A percentile compares a stretch with the other conserved stretches of the same genome.
Conservation (phyloP, 2,797 vertebrate genomes). For the Myripristis murdjan region DNA sequence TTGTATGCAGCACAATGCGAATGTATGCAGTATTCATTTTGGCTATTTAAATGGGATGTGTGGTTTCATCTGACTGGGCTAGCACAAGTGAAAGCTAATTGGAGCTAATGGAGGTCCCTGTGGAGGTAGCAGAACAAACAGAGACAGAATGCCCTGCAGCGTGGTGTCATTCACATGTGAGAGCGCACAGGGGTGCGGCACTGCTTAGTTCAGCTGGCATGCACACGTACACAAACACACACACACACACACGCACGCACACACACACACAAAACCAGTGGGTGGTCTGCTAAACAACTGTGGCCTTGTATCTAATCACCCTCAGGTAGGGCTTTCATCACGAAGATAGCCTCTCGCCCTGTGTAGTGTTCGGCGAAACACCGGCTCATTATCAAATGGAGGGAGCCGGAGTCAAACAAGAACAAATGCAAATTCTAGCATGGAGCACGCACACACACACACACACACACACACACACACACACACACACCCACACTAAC, state of each 20-base stretch:
- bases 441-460: neutral
- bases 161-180: conserved; percentile 81
- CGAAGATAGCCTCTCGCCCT: conserved; percentile 60
- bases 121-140: conserved; percentile 83
- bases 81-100: conserved; percentile 80
- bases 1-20: conserved; percentile 16
- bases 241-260: conserved; percentile 37
- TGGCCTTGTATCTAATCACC: conserved; percentile 73
- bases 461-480: neutral
- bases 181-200: conserved; percentile 56
- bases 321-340: conserved; percentile 76
- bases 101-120: conserved; percentile 83
- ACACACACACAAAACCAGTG: conserved; percentile 51
- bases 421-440: conserved; percentile 27
- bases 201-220: conserved; percentile 46
- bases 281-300: conserved; percentile 73
- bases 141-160: conserved; percentile 79
- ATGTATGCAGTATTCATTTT: conserved; percentile 24
- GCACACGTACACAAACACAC: conserved; percentile 29
- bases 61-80: conserved; percentile 69
- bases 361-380: conserved; percentile 54
- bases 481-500: neutral
- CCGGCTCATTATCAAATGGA: conserved; percentile 56
- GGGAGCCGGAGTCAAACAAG: conserved; percentile 30
- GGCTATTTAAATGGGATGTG: conserved; percentile 60